Evolutionary conservation across 2,113 vertebrate genomes (phyloP).

Genomic region (Xyliphius kryptos): DNA sequence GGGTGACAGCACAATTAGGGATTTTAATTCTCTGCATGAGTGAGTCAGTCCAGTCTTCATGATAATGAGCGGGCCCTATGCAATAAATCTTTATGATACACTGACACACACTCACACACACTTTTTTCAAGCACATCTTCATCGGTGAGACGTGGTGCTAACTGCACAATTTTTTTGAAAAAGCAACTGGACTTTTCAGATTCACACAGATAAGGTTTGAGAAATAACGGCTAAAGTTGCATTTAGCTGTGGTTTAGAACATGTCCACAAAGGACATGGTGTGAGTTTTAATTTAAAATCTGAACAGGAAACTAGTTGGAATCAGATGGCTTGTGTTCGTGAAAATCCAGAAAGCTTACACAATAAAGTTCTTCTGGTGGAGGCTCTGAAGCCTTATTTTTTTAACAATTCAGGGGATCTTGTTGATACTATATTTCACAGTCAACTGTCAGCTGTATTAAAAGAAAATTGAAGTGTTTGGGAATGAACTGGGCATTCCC

Average conservation of each 20-base stretch:
- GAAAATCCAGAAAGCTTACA: no score
- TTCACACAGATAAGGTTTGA: not conserved
- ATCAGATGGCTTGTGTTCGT: no score
- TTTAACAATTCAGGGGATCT: no score
- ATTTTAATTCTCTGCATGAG: slow-evolving; percentile 99
- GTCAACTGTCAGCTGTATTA: no score
- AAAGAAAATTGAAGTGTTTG: no score
- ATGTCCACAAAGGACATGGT: not conserved
- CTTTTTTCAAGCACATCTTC: slow-evolving; percentile 38
- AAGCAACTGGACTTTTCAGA: no score
- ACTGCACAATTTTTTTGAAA: not conserved
- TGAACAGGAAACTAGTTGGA: no score
- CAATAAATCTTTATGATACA: slow-evolving; percentile 93
- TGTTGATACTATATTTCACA: no score
- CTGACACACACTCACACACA: slow-evolving; percentile 52
- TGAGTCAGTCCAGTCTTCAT: slow-evolving; percentile 93
- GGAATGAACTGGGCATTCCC: no score
- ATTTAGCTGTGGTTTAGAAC: not conserved
- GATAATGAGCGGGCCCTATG: slow-evolving; percentile 88
- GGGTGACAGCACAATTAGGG: slow-evolving; percentile 97
- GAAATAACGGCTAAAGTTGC: not conserved
- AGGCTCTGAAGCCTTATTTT: no score
- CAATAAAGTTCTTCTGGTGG: no score
- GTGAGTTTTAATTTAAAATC: no score
- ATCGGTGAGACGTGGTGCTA: slow-evolving; percentile 8